Evolutionary conservation across 2,888 invertebrate genomes (phyloP), one percentile per base, ranked within the genome.

Genomic region (Drosophila testacea): DNA sequence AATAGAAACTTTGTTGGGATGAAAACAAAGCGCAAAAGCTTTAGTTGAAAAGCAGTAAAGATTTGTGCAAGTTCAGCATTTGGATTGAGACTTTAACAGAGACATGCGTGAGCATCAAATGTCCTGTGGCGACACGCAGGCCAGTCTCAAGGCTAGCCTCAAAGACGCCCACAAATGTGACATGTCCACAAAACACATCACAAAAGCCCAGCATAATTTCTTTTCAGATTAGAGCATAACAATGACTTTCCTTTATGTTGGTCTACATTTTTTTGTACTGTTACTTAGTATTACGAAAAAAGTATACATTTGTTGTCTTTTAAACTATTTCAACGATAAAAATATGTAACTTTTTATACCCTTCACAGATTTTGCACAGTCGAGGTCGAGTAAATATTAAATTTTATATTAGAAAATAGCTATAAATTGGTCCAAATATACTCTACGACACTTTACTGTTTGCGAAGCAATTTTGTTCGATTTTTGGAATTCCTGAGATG

Each of bases 1-100:
- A 34, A 34, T n/a, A 22, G n/a, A 32, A 41, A 27, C 28, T 10
- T 50, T 34, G 5, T 44, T 51, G 30, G 34, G 34, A 50, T 50
- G 42, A 69, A 46, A 63, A 76, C 55, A 39, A 47, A 30, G 68
- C 61, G 59, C 34, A 22, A 64, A 56, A 70, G 67, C 73, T 75
- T 52, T 51, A 69, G 71, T 64, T 76, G n/a, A 51, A 64, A 80
- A 71, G 73, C 77, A 79, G 81, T 77, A 81, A 83, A 77, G 71
- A 81, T 86, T 87, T 85, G 56, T 76, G 84, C 75, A 77, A 74
- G 73, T 77, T 81, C 88, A 79, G 84, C 81, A 65, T 73, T 76
- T 73, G 63, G 47, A 56, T 67, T 57, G 44, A 55, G 69, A 47
- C 56, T 32, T 55, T 32, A 64, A 38, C 50, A 16, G 32, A 54